phyloP scores from a whole-genome alignment of 2,797 vertebrate genomes.

The Amblyraja radiata region DNA sequence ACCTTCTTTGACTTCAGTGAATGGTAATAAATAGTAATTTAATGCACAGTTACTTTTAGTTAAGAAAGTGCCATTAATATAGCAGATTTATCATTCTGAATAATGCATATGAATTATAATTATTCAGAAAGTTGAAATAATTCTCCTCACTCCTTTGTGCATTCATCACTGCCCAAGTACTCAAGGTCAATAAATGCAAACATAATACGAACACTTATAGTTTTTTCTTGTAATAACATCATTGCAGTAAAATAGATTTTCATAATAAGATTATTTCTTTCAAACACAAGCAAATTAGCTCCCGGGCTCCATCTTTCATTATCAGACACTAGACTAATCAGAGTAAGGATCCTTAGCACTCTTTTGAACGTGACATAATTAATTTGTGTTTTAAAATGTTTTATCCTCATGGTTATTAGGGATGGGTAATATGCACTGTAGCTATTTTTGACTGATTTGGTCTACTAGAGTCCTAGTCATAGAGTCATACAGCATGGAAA shows the following conservation, averaged over 20 bases:
- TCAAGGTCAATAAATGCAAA: slow-evolving; percentile 13
- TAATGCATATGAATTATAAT: slow-evolving; percentile 22
- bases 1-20: not conserved
- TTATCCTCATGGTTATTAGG: not conserved
- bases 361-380: not conserved
- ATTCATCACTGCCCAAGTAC: not conserved
- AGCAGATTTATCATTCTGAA: slow-evolving; percentile 14
- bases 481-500: too few relatives aligned
- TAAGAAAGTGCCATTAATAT: slow-evolving; percentile 4
- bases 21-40: slow-evolving; percentile 2
- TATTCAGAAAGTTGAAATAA: not conserved
- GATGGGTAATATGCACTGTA: not conserved
- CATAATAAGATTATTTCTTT: not conserved
- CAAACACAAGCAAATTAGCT: not conserved
- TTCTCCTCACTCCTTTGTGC: not conserved
- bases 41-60: slow-evolving; percentile 14
- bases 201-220: not conserved
- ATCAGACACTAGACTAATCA: not conserved
- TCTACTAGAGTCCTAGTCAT: too few relatives aligned
- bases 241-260: not conserved
- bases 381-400: not conserved
- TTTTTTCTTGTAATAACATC: not conserved
- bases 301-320: not conserved
- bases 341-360: not conserved
- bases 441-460: not conserved